These are phyloP conservation scores for Anarhynchus alexandrinus DNA, from an alignment of 2,113 vertebrate genomes.

Conservation along the genomic window DNA sequence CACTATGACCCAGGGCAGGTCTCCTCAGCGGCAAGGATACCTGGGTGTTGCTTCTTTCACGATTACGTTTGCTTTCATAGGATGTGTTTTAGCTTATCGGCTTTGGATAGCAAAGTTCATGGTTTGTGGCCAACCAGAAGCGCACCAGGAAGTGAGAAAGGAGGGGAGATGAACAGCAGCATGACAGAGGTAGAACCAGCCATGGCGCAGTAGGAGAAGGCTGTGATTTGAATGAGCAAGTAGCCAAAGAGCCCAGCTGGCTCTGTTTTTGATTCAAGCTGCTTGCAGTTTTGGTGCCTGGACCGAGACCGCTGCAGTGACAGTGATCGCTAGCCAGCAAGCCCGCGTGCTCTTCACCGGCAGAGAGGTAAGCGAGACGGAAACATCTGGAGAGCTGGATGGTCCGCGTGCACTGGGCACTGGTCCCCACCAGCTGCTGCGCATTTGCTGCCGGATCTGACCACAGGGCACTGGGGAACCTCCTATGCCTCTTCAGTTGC, in stretches of 20 bases:
- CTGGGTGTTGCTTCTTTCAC: background rate
- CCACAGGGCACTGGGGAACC: background rate
- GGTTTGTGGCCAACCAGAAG: background rate
- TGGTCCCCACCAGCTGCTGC: rapidly evolving
- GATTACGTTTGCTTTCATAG: background rate
- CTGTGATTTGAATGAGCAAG: background rate
- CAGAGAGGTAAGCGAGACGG: constrained; percentile 12
- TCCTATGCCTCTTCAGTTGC: background rate
- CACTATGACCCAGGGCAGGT: constrained; percentile 15
- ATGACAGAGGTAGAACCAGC: background rate
- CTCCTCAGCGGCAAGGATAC: background rate
- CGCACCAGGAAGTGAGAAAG: constrained; percentile 23
- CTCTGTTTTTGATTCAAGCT: background rate
- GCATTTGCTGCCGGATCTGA: rapidly evolving
- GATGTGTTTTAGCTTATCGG: constrained; percentile 10
- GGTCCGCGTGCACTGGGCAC: background rate
- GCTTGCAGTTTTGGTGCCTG: background rate
- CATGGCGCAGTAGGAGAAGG: rapidly evolving
- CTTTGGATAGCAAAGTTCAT: constrained; percentile 43
- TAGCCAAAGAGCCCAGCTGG: background rate
- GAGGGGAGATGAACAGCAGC: background rate
- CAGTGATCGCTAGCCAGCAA: background rate
- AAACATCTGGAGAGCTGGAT: background rate
- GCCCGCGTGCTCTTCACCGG: background rate
- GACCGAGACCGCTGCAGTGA: background rate